A percentile compares a stretch with the other conserved stretches of the same genome.
Conservation (phyloP, 1,140 invertebrate genomes). For the Aphelenchoides avenae region DNA sequence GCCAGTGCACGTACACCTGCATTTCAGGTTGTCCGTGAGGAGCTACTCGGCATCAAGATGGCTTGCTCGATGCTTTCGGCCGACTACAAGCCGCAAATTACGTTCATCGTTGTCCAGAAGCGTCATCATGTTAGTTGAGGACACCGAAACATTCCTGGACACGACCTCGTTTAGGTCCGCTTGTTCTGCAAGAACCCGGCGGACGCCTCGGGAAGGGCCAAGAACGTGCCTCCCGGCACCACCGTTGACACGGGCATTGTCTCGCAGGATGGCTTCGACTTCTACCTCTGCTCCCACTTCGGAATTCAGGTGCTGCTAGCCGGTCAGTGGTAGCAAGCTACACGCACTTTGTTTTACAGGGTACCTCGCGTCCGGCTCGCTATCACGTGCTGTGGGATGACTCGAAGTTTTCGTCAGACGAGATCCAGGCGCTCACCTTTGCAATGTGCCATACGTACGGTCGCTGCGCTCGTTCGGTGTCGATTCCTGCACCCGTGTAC, state of each 20-base stretch:
- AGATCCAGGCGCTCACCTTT: slow-evolving; percentile 96
- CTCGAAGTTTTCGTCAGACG: slow-evolving; percentile 95
- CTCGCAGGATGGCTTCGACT: slow-evolving; percentile 99
- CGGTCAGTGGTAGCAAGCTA: no score
- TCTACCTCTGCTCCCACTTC: slow-evolving; percentile 99
- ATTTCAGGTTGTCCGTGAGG: slow-evolving; percentile 81
- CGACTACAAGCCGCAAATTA: slow-evolving; percentile 97
- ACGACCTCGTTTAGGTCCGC: no score
- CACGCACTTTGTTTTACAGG: slow-evolving; percentile 66
- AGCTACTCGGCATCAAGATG: slow-evolving; percentile 91
- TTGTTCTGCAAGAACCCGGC: slow-evolving; percentile 98
- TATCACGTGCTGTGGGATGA: slow-evolving; percentile 99
- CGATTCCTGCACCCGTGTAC: slow-evolving; percentile 97
- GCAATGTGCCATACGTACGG: slow-evolving; percentile 99
- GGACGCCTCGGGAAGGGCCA: slow-evolving; percentile 84
- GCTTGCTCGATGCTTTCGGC: slow-evolving; percentile 96
- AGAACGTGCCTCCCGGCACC: slow-evolving; percentile 97
- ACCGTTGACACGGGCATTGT: slow-evolving; percentile 99
- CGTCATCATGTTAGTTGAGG: slow-evolving; percentile 94
- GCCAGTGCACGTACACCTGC: slow-evolving; percentile 38
- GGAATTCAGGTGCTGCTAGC: slow-evolving; percentile 97
- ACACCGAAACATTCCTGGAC: no score
- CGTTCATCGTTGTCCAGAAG: slow-evolving; percentile 98
- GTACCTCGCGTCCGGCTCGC: slow-evolving; percentile 93
- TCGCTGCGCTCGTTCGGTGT: slow-evolving; percentile 95